Evolutionary conservation across 35 echinoderm and acorn worm genomes (phyloP).

Genomic region (Nesometra sesokonis): DNA sequence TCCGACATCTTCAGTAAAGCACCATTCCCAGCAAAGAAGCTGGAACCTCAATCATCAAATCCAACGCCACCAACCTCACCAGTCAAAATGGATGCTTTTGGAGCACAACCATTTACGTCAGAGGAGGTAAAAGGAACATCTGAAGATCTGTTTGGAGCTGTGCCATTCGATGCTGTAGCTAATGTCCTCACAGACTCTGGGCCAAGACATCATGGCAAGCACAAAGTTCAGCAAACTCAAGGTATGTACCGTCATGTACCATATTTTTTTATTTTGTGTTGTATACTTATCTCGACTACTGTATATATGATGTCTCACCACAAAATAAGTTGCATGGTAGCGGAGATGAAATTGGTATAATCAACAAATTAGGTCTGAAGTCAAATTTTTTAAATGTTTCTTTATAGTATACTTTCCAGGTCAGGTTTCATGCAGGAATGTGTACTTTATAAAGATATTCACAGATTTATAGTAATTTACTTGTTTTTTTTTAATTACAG

Average conservation of each 20-base stretch:
- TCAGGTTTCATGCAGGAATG: too few relatives aligned
- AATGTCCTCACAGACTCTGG: constrained; percentile 21
- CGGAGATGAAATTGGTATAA: too few relatives aligned
- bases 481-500: too few relatives aligned
- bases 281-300: too few relatives aligned
- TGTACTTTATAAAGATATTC: too few relatives aligned
- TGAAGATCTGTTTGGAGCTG: constrained; percentile 87
- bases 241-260: not conserved
- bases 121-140: constrained; percentile 6
- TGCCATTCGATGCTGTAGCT: constrained; percentile 65
- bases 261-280: too few relatives aligned
- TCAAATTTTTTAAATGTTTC: too few relatives aligned
- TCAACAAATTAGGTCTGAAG: too few relatives aligned
- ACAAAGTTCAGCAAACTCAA: not conserved
- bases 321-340: too few relatives aligned
- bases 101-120: not conserved
- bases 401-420: too few relatives aligned
- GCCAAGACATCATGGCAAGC: not conserved
- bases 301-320: too few relatives aligned
- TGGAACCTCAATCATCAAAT: constrained; percentile 46
- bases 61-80: constrained; percentile 96
- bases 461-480: too few relatives aligned
- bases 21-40: constrained; percentile 65
- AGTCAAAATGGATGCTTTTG: constrained; percentile 38
- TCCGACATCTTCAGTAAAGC: constrained; percentile 95